Percentiles rank a stretch among this genome's conserved stretches.
Evolutionary conservation across 1,140 invertebrate species (phyloP).

Genomic region (Eumaeus atala): DNA sequence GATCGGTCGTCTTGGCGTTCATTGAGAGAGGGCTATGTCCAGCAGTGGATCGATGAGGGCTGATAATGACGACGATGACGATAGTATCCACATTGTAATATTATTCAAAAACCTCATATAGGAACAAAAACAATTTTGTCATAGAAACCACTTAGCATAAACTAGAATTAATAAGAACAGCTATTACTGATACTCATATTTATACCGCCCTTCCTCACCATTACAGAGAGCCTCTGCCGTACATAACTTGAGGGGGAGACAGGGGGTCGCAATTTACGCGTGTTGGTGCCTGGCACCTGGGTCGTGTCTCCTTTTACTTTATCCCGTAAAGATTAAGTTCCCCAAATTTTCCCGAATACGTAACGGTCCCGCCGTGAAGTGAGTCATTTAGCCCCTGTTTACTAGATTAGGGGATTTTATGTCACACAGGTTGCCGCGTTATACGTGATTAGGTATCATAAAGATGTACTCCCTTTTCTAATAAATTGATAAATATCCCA

Average conservation of each 20-base stretch:
- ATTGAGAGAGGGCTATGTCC: too few species aligned
- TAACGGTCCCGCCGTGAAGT: constrained; percentile 58
- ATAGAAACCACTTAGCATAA: not conserved
- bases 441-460: constrained; percentile 9
- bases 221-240: constrained; percentile 43
- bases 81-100: too few species aligned
- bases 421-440: constrained; percentile 48
- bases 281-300: constrained; percentile 56
- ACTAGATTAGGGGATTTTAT: constrained; percentile 72
- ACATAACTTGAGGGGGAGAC: constrained; percentile 43
- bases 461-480: constrained; percentile 7
- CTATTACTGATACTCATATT: constrained; percentile 23
- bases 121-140: too few species aligned
- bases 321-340: constrained; percentile 69
- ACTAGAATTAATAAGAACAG: constrained; percentile 6
- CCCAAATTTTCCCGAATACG: constrained; percentile 54
- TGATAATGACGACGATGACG: too few species aligned
- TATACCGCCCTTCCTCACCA: constrained; percentile 52
- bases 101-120: too few species aligned
- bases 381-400: constrained; percentile 70
- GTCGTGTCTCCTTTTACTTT: constrained; percentile 72
- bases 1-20: too few species aligned
- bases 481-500: constrained; percentile 7
- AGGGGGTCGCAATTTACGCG: constrained; percentile 52
- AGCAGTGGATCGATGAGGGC: too few species aligned